Conservation (phyloP, 2,888 invertebrate genomes). For the Chrysotoxum bicinctum region DNA sequence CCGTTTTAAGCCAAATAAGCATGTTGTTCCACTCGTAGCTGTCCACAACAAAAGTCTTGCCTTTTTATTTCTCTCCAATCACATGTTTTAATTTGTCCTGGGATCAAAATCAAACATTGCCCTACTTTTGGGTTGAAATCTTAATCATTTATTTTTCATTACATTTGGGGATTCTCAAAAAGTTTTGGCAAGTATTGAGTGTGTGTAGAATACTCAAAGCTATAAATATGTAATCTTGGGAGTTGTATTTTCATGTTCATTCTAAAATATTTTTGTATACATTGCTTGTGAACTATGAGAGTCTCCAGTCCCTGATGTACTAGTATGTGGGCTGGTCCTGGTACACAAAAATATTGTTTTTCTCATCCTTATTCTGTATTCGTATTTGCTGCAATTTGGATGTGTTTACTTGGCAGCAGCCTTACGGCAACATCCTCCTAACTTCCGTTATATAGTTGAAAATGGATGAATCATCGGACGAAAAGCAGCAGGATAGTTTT, state of each 20-base stretch:
- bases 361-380: too few relatives aligned
- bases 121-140: slow-evolving; percentile 6
- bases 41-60: neutral
- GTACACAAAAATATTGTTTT: neutral
- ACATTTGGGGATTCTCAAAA: slow-evolving; percentile 45
- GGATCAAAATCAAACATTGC: slow-evolving; percentile 34
- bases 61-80: slow-evolving; percentile 1
- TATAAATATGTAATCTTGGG: neutral
- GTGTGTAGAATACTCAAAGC: neutral
- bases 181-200: neutral
- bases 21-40: neutral
- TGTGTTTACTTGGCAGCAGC: neutral
- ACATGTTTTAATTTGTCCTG: slow-evolving; percentile 46
- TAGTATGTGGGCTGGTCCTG: neutral
- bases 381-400: neutral
- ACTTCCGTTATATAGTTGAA: neutral
- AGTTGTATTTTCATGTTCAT: neutral
- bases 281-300: neutral
- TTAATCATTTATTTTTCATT: slow-evolving; percentile 47
- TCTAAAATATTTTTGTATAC: slow-evolving; percentile 21
- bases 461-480: neutral
- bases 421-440: neutral
- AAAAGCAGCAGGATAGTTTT: slow-evolving; percentile 2
- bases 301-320: neutral
- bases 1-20: neutral